Conservation (phyloP, 2,113 vertebrate genomes). For the Delphinapterus leucas region DNA sequence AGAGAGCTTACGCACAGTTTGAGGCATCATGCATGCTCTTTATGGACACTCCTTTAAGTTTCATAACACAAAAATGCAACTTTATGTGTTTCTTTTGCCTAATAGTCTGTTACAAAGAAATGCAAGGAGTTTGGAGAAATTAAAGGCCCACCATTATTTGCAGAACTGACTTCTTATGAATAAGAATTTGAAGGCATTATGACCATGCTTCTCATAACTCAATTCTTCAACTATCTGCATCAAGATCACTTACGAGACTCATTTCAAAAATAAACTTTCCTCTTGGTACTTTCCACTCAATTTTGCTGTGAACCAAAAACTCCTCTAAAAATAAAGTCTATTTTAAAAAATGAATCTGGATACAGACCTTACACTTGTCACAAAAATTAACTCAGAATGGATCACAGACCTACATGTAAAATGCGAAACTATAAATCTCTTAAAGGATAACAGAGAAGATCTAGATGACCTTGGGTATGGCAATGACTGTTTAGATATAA, state of each 20-base stretch:
- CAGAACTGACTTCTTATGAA: neutral
- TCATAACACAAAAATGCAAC: neutral
- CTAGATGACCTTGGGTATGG: neutral
- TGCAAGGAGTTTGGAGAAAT: neutral
- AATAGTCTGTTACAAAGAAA: neutral
- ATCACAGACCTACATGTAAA: neutral
- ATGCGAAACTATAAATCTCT: neutral
- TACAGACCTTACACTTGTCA: neutral
- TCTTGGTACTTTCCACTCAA: neutral
- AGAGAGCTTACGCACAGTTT: neutral
- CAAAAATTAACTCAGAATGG: conserved; percentile 31
- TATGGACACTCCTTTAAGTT: neutral
- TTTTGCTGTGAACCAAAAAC: conserved; percentile 13
- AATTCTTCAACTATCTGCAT: neutral
- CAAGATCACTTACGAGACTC: neutral
- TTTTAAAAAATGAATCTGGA: neutral
- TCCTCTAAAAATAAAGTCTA: neutral
- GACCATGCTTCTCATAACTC: neutral
- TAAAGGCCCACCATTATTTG: neutral
- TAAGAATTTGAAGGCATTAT: neutral
- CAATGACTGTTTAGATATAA: neutral
- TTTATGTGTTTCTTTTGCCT: conserved; percentile 20
- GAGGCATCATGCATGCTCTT: neutral
- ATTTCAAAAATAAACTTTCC: neutral
- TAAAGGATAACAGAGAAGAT: neutral